Conservation (phyloP, 2,888 invertebrate genomes). For the Agrypnus murinus region DNA sequence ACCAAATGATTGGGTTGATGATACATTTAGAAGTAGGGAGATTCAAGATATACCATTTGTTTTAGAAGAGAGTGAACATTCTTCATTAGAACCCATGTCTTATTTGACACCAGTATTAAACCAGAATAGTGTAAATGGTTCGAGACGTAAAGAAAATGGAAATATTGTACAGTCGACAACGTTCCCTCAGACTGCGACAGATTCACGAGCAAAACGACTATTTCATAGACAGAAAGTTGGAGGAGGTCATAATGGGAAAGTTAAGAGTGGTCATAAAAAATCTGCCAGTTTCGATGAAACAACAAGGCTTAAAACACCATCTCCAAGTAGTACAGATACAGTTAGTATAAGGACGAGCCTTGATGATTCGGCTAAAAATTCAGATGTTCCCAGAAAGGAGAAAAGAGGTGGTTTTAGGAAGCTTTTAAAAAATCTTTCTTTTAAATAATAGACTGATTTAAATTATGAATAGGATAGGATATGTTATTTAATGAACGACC, state of each 20-base stretch:
- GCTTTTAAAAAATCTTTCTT: conserved; percentile 45
- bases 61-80: conserved; percentile 68
- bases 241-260: conserved; percentile 41
- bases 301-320: conserved; percentile 52
- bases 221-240: conserved; percentile 23
- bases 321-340: conserved; percentile 56
- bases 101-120: conserved; percentile 8
- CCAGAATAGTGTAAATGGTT: not conserved
- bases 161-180: conserved; percentile 59
- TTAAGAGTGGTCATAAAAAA: conserved; percentile 59
- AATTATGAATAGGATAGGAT: not conserved
- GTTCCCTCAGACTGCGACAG: conserved; percentile 71
- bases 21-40: conserved; percentile 28
- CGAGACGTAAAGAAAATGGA: conserved; percentile 42
- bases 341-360: conserved; percentile 59
- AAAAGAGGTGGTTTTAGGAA: conserved; percentile 79
- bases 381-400: conserved; percentile 70
- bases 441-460: conserved; percentile 43
- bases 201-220: conserved; percentile 66
- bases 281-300: conserved; percentile 65
- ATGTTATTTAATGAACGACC: too few species aligned
- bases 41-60: conserved; percentile 67
- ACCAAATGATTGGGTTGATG: conserved; percentile 59
- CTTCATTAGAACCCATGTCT: conserved; percentile 63
- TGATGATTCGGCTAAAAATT: conserved; percentile 55